phyloP scores from a whole-genome alignment of 92 coral and sea anemone species.

The Actinernus sp. region DNA sequence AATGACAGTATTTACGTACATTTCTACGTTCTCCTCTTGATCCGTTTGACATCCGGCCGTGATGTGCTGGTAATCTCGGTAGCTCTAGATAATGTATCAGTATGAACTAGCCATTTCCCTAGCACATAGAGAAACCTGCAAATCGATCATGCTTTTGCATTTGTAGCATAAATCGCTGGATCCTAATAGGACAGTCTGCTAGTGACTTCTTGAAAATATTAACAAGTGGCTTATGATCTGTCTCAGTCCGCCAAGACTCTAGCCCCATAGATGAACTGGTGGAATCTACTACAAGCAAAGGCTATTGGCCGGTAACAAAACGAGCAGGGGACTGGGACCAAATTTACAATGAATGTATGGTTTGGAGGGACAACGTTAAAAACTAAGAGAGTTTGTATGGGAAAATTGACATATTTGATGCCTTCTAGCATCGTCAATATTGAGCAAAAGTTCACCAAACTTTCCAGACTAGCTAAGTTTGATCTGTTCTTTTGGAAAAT shows the following conservation, averaged over 20 bases:
- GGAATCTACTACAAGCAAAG: neutral
- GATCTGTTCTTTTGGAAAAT: too few relatives aligned
- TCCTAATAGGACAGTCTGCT: slow-evolving; percentile 4
- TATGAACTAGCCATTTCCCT: neutral
- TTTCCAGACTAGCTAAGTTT: too few relatives aligned
- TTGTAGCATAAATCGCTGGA: neutral
- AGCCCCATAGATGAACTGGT: neutral
- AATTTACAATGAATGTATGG: too few relatives aligned
- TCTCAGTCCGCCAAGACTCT: neutral
- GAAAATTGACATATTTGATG: too few relatives aligned
- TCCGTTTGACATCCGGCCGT: neutral
- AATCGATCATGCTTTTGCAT: neutral
- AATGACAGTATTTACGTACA: neutral
- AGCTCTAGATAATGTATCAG: slow-evolving; percentile 2
- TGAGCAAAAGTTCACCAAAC: too few relatives aligned
- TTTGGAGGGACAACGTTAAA: too few relatives aligned
- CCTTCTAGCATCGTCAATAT: too few relatives aligned
- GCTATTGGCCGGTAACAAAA: neutral
- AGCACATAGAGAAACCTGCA: neutral
- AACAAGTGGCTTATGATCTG: slow-evolving; percentile 3
- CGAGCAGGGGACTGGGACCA: too few relatives aligned
- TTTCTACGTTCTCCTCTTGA: neutral
- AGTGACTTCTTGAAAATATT: neutral
- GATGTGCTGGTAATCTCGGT: neutral
- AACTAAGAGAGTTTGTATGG: too few relatives aligned